Percentiles rank a stretch among this genome's conserved stretches.
phyloP scores from a whole-genome alignment of 1,140 invertebrate genomes.

The Drosophila ananassae region DNA sequence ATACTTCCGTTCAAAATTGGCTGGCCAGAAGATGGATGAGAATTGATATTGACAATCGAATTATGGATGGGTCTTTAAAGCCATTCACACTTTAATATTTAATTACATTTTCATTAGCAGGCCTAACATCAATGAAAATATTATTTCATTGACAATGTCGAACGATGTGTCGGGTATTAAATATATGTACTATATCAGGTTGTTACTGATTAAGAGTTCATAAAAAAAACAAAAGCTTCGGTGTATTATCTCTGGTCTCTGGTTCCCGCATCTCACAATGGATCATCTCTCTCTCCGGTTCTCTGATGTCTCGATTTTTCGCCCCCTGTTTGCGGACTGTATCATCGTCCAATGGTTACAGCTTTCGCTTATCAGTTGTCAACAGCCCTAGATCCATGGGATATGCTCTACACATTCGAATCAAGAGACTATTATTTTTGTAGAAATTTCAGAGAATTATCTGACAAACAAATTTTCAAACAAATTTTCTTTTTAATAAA shows the following conservation, averaged over 20 bases:
- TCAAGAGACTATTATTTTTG: not conserved
- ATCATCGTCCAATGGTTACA: slow-evolving; percentile 35
- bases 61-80: slow-evolving; percentile 12
- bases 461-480: too few relatives aligned
- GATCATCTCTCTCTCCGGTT: not conserved
- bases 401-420: not conserved
- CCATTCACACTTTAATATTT: too few relatives aligned
- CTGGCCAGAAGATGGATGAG: slow-evolving; percentile 29
- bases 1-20: slow-evolving; percentile 20
- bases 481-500: too few relatives aligned
- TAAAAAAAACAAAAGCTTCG: slow-evolving; percentile 10
- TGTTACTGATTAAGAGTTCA: slow-evolving; percentile 25
- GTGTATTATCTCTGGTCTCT: slow-evolving; percentile 27
- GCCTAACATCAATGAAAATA: too few relatives aligned
- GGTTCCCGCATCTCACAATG: not conserved
- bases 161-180: not conserved
- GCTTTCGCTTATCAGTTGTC: slow-evolving; percentile 40
- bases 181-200: not conserved
- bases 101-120: too few relatives aligned
- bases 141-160: not conserved
- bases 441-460: too few relatives aligned
- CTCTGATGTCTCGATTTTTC: not conserved
- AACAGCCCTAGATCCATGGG: slow-evolving; percentile 24
- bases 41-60: slow-evolving; percentile 56
- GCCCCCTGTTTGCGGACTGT: slow-evolving; percentile 16